Evolutionary conservation across 2,113 vertebrate species (phyloP), one percentile per base, ranked within the genome.

Genomic region (Conger conger): DNA sequence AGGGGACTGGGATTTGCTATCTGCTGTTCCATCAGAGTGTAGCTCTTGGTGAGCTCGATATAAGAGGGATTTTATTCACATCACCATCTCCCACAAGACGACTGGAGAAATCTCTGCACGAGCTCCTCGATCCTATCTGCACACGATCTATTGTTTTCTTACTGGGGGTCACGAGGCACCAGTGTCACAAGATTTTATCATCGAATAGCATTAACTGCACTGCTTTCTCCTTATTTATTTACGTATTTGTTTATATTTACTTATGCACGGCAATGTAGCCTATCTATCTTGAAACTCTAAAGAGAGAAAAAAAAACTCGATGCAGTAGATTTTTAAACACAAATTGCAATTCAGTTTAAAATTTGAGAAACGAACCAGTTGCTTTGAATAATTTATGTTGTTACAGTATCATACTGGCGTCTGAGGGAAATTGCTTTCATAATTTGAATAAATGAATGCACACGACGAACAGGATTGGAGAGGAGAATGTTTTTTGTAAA

Each of bases 71-170:
- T 30, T 73, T 81, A 81, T 85, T 79, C 23, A 7, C 79, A 42
- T 63, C 78, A 85, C 83, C 81, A 82, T 73, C 76, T 50, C 79
- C 68, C 85, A 88, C 84, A 79, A 79, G 63, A 73, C 63, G 84
- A 86, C 79, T 76, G 76, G 82, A 85, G 84, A 84, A 88, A 81
- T 53, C 54, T 54, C 79, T 76, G 82, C 87, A 87, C 86, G 86
- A 87, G 87, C 86, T 50, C 76, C 27, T 33, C 84, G 82, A 87
- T 81, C 79, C 50, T n/a, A 89, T 87, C 87, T 27, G 53, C 80
- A 84, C 68, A 81, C 79, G 90, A 88, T 91, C 94, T 95, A 95
- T 95, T 94, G 94, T 94, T 94, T 89, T 91, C 93, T 89, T 87
- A 89, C 23, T 79, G 76, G 90, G 88, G 87, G 89, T 82, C 87